Base-by-base conservation (phyloP, 2,113 vertebrate species). In the Spilogale gracilis region DNA sequence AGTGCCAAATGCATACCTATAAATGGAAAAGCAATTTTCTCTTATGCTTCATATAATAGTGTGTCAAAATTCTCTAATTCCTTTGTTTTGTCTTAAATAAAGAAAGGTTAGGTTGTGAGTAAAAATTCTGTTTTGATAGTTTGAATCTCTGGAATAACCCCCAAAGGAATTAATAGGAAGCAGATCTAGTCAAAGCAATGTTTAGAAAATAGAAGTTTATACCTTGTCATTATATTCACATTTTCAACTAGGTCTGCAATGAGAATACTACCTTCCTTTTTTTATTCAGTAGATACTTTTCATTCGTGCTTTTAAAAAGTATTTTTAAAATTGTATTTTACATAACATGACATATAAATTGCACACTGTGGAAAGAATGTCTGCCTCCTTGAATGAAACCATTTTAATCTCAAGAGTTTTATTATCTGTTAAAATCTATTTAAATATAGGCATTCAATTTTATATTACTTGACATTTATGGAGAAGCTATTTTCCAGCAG, bases 341-440 rank as follows among this genome's bases (percentile, higher is more conserved):
- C 96, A 98, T 98, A 98, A 98, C 78, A 65, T 98, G 98, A 99
- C 98, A 98, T 61, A 95, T 92, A 98, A 98, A 99, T 98, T 98
- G 97, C 98, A 98, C 58, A 80, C 92, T 98, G 96, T 95, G 96
- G 97, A 97, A 97, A 74, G 98, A 98, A 98, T 95, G 96, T 98
- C 98, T 98, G 93, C 98, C 97, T 98, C 25, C 27, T 95, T 97
- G 96, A 99, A 98, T 98, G 95, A 98, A 98, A 98, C 96, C 96
- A 97, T 98, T 98, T 98, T 98, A 98, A 98, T 98, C 98, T 98
- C 97, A 95, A 98, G 98, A 98, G 98, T 92, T 99, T 98, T 99
- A 98, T 98, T 98, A 98, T 98, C 98, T 99, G 97, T 98, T 98
- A 98, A 98, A 98, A 98, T 98, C 91, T 99, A 98, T 98, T 99